These are phyloP conservation scores for Hydriomena furcata DNA, from an alignment of 2,888 invertebrate genomes.

Conservation along the genomic window DNA sequence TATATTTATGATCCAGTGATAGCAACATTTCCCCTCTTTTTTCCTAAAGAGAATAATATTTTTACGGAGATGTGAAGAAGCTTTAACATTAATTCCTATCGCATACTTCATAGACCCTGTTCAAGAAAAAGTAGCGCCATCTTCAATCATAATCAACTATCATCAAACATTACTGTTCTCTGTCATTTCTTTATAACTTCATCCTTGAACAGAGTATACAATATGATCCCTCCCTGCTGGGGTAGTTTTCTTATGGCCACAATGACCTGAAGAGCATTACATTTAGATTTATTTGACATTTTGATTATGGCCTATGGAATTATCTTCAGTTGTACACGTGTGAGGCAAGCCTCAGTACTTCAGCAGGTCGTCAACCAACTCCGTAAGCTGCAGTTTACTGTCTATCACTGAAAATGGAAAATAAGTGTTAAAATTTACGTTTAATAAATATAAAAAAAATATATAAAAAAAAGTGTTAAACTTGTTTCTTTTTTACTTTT, in stretches of 20 bases:
- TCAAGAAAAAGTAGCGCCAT: constrained; percentile 6
- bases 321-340: constrained; percentile 5
- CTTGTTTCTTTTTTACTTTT: no score
- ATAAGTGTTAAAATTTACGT: no score
- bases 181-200: background rate
- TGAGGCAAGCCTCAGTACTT: constrained; percentile 60
- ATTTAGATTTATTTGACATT: background rate
- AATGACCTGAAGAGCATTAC: background rate
- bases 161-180: background rate
- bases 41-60: no score
- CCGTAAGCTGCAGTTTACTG: constrained; percentile 76
- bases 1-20: no score
- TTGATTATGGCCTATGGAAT: constrained; percentile 6
- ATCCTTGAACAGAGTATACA: constrained; percentile 3
- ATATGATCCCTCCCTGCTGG: no score
- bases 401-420: constrained; percentile 68
- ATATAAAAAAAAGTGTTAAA: no score
- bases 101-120: background rate
- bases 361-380: constrained; percentile 68
- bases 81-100: no score
- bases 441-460: no score
- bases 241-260: no score
- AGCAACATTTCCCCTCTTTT: no score
- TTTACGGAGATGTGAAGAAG: no score
- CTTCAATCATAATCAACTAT: background rate